These are phyloP conservation scores for Otolemur crassicaudatus DNA, from an alignment of 2,797 vertebrate species.

Conservation along the genomic window DNA sequence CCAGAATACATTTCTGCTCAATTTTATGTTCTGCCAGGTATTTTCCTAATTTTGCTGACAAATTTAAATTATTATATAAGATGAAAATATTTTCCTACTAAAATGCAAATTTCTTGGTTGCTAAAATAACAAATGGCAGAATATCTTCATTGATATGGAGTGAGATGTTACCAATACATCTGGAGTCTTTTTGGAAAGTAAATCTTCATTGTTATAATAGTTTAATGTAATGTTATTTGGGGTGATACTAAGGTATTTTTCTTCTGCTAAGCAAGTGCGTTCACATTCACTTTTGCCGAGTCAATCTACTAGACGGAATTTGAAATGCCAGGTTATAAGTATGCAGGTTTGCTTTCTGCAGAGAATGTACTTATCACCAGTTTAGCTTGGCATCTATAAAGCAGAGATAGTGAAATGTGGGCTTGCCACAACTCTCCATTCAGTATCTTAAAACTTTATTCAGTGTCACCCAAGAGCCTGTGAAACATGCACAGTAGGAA, in stretches of 20 bases:
- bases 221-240: background rate
- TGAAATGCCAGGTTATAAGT: background rate
- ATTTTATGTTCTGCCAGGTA: background rate
- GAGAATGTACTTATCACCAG: background rate
- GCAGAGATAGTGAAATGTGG: background rate
- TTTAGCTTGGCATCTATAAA: background rate
- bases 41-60: background rate
- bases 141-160: background rate
- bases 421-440: background rate
- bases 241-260: background rate
- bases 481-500: slow-evolving; percentile 33
- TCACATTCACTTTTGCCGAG: background rate
- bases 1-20: slow-evolving; percentile 29
- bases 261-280: background rate
- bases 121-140: background rate
- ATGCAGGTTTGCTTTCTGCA: background rate
- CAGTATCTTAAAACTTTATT: slow-evolving; percentile 45
- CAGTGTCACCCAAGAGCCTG: slow-evolving; percentile 32
- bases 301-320: background rate
- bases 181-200: background rate
- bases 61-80: background rate
- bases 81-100: background rate
- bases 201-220: background rate
- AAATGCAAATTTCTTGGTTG: background rate
- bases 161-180: background rate